Evolutionary conservation across 2,888 invertebrate genomes (phyloP), one percentile per base, ranked within the genome.

Genomic region (Sinohyriopsis cumingii): DNA sequence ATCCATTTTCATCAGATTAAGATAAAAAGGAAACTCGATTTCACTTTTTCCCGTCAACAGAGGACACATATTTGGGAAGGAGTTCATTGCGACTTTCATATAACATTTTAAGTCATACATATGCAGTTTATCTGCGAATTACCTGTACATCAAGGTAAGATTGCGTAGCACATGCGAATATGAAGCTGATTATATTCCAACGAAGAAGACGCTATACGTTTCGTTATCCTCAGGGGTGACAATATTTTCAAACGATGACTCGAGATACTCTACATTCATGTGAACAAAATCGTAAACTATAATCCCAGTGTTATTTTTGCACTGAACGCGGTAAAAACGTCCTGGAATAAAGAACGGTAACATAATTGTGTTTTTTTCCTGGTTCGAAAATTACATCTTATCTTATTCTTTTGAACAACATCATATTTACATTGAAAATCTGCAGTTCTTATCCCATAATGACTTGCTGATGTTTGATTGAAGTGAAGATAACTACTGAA

Each of bases 61-160:
- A 20, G 80, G 75, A 6, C 75, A 59, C 9, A 75, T 18, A 65
- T 80, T 80, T 5, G 80, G 80, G 62, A 73, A 80, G 1, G 80
- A 69, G 55, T 77, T 78, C 19, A 71, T 69, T 2, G 74, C 80
- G 22, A 77, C 75, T 62, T 76, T 78, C 63, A 75, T 80, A 59
- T 75, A 75, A 24, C 80, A 78, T 55, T 76, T 68, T 57, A 80
- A 77, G 25, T 76, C 69, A 55, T 71, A 75, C 5, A 76, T 74
- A 9, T 69, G 68, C 7, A 80, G 62, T 18, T 66, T 55, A 25
- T 75, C 69, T 55, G 68, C 71, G 7, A 80, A 25, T 54, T 76
- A 78, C 60, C 76, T 73, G 33, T 76, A 71, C 19, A 76, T 71
- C 63, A 68, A 72, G 25, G 74, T 75, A 1, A 78, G 63, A 55